phyloP scores from a whole-genome alignment of 2,113 vertebrate species.

The human region GRCh38 chr2:161009501-161010000 shows the following conservation, averaged over 20 bases:
- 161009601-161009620: neutral
- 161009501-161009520: neutral
- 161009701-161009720: neutral
- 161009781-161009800: neutral
- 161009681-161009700: neutral
- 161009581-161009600: neutral
- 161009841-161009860: neutral
- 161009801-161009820: neutral
- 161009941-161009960: neutral
- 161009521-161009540: neutral
- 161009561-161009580: neutral
- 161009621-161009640: neutral
- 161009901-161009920: neutral
- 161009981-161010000: neutral
- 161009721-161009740: neutral
- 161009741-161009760: neutral
- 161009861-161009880: neutral
- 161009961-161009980: neutral
- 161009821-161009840: constrained; percentile 31
- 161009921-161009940: neutral
- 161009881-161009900: neutral
- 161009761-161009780: neutral
- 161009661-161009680: neutral
- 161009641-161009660: neutral
- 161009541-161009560: constrained; percentile 2